These are phyloP conservation scores for Paramormyrops kingsleyae DNA, from an alignment of 2,113 vertebrate species.

Conservation along the genomic window DNA sequence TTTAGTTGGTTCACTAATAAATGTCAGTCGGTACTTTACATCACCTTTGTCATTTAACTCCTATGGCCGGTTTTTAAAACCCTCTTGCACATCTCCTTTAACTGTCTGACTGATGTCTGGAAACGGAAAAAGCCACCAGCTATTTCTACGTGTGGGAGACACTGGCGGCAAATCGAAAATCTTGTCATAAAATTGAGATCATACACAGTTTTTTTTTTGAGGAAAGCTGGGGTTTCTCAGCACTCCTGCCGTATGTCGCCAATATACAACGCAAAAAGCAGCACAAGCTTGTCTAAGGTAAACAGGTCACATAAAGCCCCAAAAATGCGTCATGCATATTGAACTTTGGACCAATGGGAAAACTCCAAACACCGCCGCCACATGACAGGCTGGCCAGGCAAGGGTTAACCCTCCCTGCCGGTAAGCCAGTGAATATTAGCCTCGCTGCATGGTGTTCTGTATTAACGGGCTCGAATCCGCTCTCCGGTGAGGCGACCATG, in stretches of 20 bases:
- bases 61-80: background rate
- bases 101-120: background rate
- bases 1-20: background rate
- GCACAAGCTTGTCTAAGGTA: background rate
- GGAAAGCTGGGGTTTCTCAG: background rate
- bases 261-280: background rate
- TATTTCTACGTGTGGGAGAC: background rate
- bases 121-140: background rate
- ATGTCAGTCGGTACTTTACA: constrained; percentile 1
- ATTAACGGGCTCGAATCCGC: constrained; percentile 1
- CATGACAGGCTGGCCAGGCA: background rate
- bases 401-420: background rate
- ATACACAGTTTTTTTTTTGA: background rate
- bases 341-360: background rate
- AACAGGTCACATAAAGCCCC: background rate
- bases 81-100: background rate
- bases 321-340: background rate
- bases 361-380: background rate
- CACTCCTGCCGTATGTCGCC: background rate
- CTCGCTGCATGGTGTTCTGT: background rate
- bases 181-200: background rate
- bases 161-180: background rate
- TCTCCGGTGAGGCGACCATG: constrained; percentile 22
- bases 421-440: background rate
- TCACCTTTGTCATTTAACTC: background rate